phyloP scores from a whole-genome alignment of 2,888 invertebrate species.

The Cetonia aurata region DNA sequence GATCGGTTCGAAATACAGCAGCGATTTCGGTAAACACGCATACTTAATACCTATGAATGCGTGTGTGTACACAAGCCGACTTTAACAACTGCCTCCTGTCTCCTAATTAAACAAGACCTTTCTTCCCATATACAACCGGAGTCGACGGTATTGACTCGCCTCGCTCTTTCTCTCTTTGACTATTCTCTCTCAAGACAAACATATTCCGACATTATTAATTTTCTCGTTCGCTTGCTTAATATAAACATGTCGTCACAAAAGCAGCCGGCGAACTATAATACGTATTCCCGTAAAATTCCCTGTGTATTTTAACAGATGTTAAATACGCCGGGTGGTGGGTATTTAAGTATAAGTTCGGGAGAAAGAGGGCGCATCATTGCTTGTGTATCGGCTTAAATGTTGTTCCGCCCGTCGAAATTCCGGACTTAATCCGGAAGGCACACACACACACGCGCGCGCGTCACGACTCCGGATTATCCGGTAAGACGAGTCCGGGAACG shows the following conservation, averaged over 20 bases:
- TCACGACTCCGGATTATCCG: slow-evolving; percentile 34
- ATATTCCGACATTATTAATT: slow-evolving; percentile 53
- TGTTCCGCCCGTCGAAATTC: slow-evolving; percentile 40
- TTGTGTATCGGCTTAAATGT: slow-evolving; percentile 61
- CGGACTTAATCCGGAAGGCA: slow-evolving; percentile 38
- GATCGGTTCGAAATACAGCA: neutral
- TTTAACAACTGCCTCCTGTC: slow-evolving; percentile 14
- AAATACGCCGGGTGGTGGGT: slow-evolving; percentile 53
- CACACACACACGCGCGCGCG: slow-evolving; percentile 11
- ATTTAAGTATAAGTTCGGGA: slow-evolving; percentile 52
- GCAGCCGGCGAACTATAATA: slow-evolving; percentile 2
- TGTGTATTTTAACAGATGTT: slow-evolving; percentile 57
- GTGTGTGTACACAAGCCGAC: slow-evolving; percentile 10
- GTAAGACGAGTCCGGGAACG: slow-evolving; percentile 10
- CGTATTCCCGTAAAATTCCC: slow-evolving; percentile 48
- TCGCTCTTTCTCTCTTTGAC: neutral
- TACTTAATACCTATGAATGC: slow-evolving; percentile 14
- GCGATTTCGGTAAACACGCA: slow-evolving; percentile 2
- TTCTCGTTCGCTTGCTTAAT: slow-evolving; percentile 48
- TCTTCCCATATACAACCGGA: slow-evolving; percentile 7
- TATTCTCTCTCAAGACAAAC: slow-evolving; percentile 47
- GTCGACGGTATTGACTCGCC: slow-evolving; percentile 37
- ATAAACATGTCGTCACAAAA: slow-evolving; percentile 52
- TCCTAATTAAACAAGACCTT: slow-evolving; percentile 38
- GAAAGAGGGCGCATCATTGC: slow-evolving; percentile 50